Evolutionary conservation across 2,113 vertebrate species (phyloP).

Genomic region (Tichodroma muraria): DNA sequence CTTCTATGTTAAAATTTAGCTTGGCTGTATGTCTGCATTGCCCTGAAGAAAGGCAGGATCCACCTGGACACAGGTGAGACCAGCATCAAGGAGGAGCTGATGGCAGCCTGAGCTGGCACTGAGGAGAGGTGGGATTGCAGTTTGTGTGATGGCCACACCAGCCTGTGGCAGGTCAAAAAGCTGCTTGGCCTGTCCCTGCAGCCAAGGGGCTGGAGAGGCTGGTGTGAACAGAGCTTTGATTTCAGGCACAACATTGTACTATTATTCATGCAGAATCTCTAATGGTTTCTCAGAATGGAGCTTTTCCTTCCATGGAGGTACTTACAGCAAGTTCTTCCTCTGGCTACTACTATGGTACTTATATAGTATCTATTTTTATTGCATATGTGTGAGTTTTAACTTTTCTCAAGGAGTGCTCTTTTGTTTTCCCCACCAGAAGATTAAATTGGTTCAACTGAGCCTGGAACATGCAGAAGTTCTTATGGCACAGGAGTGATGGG

Average conservation of each 20-base stretch:
- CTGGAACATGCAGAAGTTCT: neutral
- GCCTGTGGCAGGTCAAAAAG: neutral
- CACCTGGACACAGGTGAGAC: too few relatives aligned
- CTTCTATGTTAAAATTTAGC: neutral
- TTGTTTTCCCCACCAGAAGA: neutral
- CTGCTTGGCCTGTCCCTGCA: neutral
- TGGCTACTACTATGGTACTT: neutral
- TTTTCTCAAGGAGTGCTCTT: neutral
- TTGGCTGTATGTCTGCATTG: neutral
- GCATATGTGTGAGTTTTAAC: neutral
- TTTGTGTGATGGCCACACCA: neutral
- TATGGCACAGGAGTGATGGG: accelerated
- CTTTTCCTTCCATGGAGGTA: neutral
- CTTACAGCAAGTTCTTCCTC: neutral
- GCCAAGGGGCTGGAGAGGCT: too few relatives aligned
- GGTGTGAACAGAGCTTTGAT: neutral
- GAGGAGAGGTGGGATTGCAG: neutral
- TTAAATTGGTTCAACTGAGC: neutral
- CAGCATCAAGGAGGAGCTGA: neutral
- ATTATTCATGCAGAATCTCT: neutral
- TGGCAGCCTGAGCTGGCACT: neutral
- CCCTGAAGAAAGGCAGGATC: neutral
- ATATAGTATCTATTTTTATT: neutral
- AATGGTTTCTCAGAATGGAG: neutral
- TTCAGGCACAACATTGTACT: neutral